Evolutionary conservation across 2,888 invertebrate species (phyloP).

Genomic region (Dicycla oo): DNA sequence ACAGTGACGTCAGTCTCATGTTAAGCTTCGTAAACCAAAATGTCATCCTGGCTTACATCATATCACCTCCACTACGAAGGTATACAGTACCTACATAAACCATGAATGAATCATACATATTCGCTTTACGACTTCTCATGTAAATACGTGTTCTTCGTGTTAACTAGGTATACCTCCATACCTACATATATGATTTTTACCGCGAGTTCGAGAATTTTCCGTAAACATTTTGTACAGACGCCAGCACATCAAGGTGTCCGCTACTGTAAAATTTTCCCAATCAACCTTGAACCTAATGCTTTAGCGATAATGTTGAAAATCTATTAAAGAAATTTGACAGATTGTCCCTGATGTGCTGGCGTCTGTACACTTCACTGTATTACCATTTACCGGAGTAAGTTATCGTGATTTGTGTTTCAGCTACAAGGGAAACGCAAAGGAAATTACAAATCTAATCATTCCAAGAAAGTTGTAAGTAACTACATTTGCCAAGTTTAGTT

Average conservation of each 20-base stretch:
- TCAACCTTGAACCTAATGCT: too few species aligned
- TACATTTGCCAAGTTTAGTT: conserved; percentile 30
- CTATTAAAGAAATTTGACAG: too few species aligned
- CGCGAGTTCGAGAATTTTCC: background rate
- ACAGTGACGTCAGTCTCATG: conserved; percentile 46
- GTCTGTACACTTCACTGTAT: too few species aligned
- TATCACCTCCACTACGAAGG: conserved; percentile 53
- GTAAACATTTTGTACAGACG: background rate
- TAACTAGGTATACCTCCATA: conserved; percentile 2
- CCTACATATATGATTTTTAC: background rate
- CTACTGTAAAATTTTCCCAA: too few species aligned
- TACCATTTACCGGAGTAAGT: background rate
- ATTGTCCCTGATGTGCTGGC: too few species aligned
- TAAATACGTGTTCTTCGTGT: conserved; percentile 24
- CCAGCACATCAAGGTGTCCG: too few species aligned
- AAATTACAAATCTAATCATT: conserved; percentile 32
- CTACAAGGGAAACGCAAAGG: conserved; percentile 23
- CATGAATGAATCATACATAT: conserved; percentile 58
- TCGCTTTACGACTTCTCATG: conserved; percentile 39
- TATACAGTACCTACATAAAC: conserved; percentile 33
- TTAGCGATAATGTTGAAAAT: too few species aligned
- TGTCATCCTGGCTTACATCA: conserved; percentile 62
- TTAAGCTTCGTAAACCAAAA: conserved; percentile 47
- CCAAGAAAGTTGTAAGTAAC: conserved; percentile 10
- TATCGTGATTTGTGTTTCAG: conserved; percentile 1